A percentile compares a stretch with the other conserved stretches of the same genome.
Evolutionary conservation across 2,888 invertebrate species (phyloP).

Genomic region (Xanthia togata): DNA sequence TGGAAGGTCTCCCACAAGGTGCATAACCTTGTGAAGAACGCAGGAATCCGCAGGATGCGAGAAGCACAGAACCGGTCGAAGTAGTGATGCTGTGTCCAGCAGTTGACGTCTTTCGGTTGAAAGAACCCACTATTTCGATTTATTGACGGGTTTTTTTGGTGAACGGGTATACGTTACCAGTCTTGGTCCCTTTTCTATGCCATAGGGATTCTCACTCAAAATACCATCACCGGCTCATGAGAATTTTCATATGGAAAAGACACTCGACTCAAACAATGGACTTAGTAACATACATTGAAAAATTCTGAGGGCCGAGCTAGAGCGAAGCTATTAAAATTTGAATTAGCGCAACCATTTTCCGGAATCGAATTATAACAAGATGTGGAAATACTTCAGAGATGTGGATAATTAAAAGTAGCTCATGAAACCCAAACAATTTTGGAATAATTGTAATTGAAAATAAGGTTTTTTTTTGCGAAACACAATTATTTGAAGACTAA

Average conservation of each 20-base stretch:
- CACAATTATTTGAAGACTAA: neutral
- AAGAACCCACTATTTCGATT: neutral
- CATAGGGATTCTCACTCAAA: neutral
- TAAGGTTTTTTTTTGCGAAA: neutral
- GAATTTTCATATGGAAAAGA: neutral
- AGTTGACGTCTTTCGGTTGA: neutral
- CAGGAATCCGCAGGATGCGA: neutral
- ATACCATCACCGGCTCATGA: neutral
- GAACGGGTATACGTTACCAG: too few relatives aligned
- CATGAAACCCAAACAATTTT: conserved; percentile 1
- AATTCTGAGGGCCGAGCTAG: conserved; percentile 18
- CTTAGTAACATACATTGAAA: conserved; percentile 14
- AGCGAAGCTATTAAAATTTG: too few relatives aligned
- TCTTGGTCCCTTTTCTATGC: neutral
- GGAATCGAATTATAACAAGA: conserved; percentile 8
- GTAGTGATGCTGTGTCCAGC: neutral
- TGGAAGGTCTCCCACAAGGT: neutral
- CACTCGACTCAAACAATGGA: neutral
- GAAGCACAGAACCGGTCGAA: neutral
- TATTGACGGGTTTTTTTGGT: neutral
- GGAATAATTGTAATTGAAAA: neutral
- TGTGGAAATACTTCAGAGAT: conserved; percentile 13
- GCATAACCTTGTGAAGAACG: too few relatives aligned
- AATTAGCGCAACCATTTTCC: conserved; percentile 13
- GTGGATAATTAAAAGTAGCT: conserved; percentile 11